A percentile compares a stretch with the other conserved stretches of the same genome.
These are phyloP conservation scores for Rhynchotus rufescens DNA, from an alignment of 2,797 vertebrate species.

Conservation along the genomic window DNA sequence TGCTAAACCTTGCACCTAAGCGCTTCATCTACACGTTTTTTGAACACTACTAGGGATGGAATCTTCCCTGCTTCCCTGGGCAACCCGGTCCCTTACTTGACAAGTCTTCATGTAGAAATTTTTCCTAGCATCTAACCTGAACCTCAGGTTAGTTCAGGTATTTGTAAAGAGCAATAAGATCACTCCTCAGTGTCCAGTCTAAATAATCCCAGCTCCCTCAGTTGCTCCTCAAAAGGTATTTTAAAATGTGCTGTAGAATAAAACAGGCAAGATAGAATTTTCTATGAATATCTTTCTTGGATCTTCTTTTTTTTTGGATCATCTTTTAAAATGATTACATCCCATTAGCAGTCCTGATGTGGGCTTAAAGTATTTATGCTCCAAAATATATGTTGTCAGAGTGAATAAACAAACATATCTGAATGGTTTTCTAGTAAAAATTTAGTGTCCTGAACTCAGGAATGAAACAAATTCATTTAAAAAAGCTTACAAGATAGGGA, in stretches of 20 bases:
- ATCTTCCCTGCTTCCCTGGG: no score
- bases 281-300: not conserved
- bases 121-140: no score
- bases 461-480: not conserved
- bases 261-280: not conserved
- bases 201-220: no score
- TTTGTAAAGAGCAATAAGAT: no score
- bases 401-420: not conserved
- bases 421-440: not conserved
- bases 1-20: no score
- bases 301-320: not conserved
- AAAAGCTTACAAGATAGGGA: not conserved
- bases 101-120: no score
- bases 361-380: conserved; percentile 5
- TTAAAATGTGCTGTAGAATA: not conserved
- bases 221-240: no score
- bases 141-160: no score
- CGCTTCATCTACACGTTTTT: no score
- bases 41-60: no score
- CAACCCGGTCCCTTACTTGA: no score
- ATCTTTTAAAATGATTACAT: not conserved
- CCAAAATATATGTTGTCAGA: not conserved
- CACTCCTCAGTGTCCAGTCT: no score
- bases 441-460: not conserved
- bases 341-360: not conserved